These are phyloP conservation scores for Cephalopholis sonnerati DNA, from an alignment of 2,113 vertebrate species.

Conservation along the genomic window DNA sequence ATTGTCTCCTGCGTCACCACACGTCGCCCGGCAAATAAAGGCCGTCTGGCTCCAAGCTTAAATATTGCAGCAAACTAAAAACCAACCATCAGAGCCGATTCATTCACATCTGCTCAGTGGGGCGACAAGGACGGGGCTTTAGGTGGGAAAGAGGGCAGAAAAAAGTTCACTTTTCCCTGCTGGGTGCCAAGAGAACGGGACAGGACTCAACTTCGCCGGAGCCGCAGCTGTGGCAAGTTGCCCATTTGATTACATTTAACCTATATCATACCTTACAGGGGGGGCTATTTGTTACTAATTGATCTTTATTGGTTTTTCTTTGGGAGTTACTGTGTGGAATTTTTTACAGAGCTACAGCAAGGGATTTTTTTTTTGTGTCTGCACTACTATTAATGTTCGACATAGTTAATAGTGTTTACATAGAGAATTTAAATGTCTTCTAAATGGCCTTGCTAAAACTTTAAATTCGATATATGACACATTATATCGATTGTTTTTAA, in stretches of 20 bases:
- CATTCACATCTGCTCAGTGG: constrained; percentile 98
- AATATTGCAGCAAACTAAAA: constrained; percentile 97
- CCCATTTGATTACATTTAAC: constrained; percentile 82
- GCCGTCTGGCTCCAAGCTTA: constrained; percentile 98
- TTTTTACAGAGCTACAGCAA: constrained; percentile 15
- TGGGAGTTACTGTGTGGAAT: not conserved
- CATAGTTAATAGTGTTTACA: not conserved
- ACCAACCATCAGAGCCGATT: constrained; percentile 96
- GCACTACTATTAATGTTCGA: not conserved
- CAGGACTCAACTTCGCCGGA: constrained; percentile 86
- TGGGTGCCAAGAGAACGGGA: constrained; percentile 88
- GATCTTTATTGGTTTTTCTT: constrained; percentile 48
- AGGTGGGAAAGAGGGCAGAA: constrained; percentile 91
- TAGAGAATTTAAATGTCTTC: not conserved
- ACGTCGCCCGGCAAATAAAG: constrained; percentile 94
- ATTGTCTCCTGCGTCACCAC: constrained; percentile 92
- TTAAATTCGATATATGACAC: not conserved
- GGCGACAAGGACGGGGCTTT: constrained; percentile 94
- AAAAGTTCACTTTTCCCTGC: constrained; percentile 91
- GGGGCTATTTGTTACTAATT: constrained; percentile 10
- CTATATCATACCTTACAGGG: constrained; percentile 43
- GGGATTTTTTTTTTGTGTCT: constrained; percentile 23
- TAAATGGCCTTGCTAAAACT: not conserved
- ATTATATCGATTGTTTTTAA: not conserved
- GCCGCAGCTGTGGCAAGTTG: constrained; percentile 92